Percentiles rank a stretch among this genome's conserved stretches.
Conservation (phyloP, 2,888 invertebrate species). For the Tetranychus piercei region DNA sequence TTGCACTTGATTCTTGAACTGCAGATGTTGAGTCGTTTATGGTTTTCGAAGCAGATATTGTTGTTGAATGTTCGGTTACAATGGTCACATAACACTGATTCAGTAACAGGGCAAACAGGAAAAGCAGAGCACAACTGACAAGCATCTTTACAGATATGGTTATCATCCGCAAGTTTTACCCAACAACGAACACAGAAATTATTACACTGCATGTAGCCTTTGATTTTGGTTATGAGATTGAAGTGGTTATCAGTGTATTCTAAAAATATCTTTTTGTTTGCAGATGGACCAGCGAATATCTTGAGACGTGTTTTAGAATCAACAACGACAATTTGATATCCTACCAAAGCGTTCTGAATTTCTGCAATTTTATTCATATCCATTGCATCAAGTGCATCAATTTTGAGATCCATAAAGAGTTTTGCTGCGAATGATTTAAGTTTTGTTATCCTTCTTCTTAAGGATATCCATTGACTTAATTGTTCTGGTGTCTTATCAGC, state of each 20-base stretch:
- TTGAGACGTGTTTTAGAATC: neutral
- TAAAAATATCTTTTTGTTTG: neutral
- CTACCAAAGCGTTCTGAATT: neutral
- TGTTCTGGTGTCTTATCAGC: too few relatives aligned
- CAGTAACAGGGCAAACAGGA: neutral
- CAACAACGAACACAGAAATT: neutral
- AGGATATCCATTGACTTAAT: too few relatives aligned
- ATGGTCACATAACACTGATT: neutral
- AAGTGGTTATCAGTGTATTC: neutral
- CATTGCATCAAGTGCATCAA: neutral
- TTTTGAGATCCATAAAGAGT: neutral
- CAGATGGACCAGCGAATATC: neutral
- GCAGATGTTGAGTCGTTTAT: neutral
- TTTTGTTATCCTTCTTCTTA: too few relatives aligned
- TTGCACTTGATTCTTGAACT: neutral
- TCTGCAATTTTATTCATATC: neutral
- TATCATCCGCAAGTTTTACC: neutral
- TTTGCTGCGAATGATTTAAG: too few relatives aligned
- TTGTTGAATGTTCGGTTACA: neutral
- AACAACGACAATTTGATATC: conserved; percentile 4
- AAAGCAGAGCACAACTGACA: neutral
- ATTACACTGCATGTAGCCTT: neutral
- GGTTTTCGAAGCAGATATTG: neutral
- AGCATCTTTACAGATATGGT: neutral
- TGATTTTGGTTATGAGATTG: neutral